Evolutionary conservation across 2,113 vertebrate genomes (phyloP), one percentile per base, ranked within the genome.

Genomic region (Lipophrys pholis): DNA sequence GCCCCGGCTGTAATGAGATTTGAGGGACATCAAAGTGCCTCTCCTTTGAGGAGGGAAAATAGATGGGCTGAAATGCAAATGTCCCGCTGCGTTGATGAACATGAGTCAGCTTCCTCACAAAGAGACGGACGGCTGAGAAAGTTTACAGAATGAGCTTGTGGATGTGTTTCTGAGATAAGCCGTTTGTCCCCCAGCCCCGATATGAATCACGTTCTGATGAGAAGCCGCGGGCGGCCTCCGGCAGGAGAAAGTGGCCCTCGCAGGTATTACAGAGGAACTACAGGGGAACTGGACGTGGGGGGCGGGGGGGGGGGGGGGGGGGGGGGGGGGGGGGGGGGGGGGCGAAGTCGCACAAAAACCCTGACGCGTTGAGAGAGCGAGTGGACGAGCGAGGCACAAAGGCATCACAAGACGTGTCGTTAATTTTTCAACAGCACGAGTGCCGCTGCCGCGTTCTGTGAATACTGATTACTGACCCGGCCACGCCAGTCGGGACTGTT

Each of bases 1-100:
- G 79, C 84, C 76, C 61, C 54, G 30, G 48, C 59, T 54, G 74
- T 94, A 94, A 94, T 94, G 91, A 93, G 92, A 94, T 94, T 93
- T 93, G 83, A 91, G 86, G 85, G 83, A 93, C 91, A 91, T 94
- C 91, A 93, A 93, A 93, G 93, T 85, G 78, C 75, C 63, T 66
- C 78, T 89, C 72, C 79, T 91, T 90, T 89, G 80, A 90, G 80
- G 82, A 30, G 58, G 68, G 74, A 49, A 85, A 87, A 89, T 68
- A 86, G 85, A 87, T 73, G 80, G 79, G 81, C 82, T 82, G 30
- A 67, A 90, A 93, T 93, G 90, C 87, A 92, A 92, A 93, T 90
- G 63, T 63, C 76, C 79, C 58, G 58, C 82, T 57, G 80, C 10
- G 76, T 62, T 80, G 87, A 82, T 78, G 83, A 85, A 85, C 66